These are phyloP conservation scores for Astreopora myriophthalma DNA, from an alignment of 64 coral and sea anemone genomes.

Conservation along the genomic window DNA sequence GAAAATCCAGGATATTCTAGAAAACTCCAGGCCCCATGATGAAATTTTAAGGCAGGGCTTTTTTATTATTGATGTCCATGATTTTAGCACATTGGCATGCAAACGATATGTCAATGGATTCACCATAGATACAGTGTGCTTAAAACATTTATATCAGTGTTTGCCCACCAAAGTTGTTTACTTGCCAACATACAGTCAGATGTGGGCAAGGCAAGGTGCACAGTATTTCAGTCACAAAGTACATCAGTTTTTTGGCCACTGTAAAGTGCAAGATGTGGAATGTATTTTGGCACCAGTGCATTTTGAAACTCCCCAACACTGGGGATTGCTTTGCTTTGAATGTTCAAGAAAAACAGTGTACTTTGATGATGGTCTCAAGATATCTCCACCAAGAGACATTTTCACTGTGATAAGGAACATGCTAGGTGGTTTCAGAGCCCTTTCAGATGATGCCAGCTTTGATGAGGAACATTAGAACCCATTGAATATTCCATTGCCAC, in stretches of 20 bases:
- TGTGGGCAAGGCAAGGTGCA: slow-evolving; percentile 16
- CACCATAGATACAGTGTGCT: slow-evolving; percentile 4
- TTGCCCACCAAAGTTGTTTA: background rate
- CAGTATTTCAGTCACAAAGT: background rate
- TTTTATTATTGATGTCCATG: background rate
- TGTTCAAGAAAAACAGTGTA: background rate
- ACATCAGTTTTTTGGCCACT: background rate
- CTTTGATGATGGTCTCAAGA: slow-evolving; percentile 21
- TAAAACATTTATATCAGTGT: background rate
- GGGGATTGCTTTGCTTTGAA: slow-evolving; percentile 19
- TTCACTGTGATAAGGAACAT: background rate
- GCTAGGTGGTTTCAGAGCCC: background rate
- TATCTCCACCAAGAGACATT: background rate
- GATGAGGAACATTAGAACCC: background rate
- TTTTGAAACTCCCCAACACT: background rate
- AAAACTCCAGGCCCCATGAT: background rate
- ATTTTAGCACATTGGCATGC: slow-evolving; percentile 2
- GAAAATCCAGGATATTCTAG: background rate
- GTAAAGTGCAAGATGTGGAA: background rate
- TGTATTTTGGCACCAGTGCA: background rate
- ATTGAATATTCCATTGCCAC: background rate
- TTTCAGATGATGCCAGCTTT: background rate
- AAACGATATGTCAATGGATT: slow-evolving; percentile 23
- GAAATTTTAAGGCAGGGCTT: background rate
- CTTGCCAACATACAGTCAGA: background rate